Base-by-base conservation (phyloP, 2,888 invertebrate species). In the Lepidonotus clava region DNA sequence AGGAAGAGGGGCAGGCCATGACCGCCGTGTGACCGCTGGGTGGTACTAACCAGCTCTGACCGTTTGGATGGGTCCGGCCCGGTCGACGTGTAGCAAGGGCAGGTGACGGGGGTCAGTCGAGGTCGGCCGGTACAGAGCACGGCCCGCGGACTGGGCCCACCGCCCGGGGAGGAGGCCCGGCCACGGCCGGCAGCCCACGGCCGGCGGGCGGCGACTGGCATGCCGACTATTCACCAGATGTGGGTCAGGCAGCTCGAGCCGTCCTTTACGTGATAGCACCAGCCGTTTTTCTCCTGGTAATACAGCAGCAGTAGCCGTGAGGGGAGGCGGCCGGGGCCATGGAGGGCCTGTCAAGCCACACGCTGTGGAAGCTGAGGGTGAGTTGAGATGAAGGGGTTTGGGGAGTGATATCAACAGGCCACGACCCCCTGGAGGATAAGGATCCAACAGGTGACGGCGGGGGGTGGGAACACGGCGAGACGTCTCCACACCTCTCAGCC, bases 331-430 rank as follows among this genome's bases (percentile, higher is more conserved):
- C 8, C 46, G 71, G 36, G n/a, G 46, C 4, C 71, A 71, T 71
- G 71, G 71, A 11, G 36, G 71, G 71, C 21, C 8, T 71, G 18
- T 38, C 71, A 1, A 71, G 71, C 36, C 71, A 71, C 36, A 71
- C 38, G 24, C 71, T 34, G 38, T 71, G 71, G 71, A 71, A 34
- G 38, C 71, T 71, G 6, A 38, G 71, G 71, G 71, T 71, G 71
- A 71, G 71, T 71, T 46, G 8, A 46, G 8, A 46, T 11, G 46
- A 18, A 46, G 46, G 18, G 46, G 18, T 8, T 18, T 11, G 8
- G 46, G 8, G 46, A 18, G 46, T 46, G 46, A 46, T 8, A 8
- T 11, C 8, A 11, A 18, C 8, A 18, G 46, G 46, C 18, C 8
- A 18, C 8, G 8, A 46, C 8, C 8, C 46, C 46, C 46, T 11